Evolutionary conservation across 2,888 invertebrate species (phyloP).

Genomic region (Ypsolopha sequella): DNA sequence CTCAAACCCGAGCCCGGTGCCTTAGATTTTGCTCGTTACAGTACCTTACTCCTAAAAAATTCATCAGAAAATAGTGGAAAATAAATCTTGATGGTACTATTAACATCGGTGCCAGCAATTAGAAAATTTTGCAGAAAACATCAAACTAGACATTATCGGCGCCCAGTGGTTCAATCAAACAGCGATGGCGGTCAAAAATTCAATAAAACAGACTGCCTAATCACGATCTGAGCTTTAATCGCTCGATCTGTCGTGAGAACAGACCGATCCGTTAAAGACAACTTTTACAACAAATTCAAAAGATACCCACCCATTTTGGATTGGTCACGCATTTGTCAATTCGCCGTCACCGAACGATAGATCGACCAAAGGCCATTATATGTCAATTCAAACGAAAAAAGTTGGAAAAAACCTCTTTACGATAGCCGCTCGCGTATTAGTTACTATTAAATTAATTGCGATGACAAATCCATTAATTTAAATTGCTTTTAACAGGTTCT

Average conservation of each 20-base stretch:
- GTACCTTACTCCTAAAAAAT: no score
- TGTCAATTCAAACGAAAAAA: constrained; percentile 57
- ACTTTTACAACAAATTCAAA: constrained; percentile 60
- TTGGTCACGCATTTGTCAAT: constrained; percentile 71
- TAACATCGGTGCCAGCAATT: no score
- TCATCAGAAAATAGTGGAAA: no score
- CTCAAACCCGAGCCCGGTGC: no score
- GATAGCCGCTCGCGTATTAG: constrained; percentile 64
- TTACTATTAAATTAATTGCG: constrained; percentile 68
- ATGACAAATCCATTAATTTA: constrained; percentile 68
- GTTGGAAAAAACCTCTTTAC: constrained; percentile 31
- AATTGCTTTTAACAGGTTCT: constrained; percentile 50
- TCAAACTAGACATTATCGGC: neutral
- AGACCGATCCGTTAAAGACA: constrained; percentile 41
- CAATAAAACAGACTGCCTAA: constrained; percentile 66
- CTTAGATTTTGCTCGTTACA: no score
- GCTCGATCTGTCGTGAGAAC: constrained; percentile 65
- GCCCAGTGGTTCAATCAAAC: neutral
- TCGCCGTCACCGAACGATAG: constrained; percentile 52
- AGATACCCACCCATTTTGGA: constrained; percentile 67
- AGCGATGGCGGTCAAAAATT: constrained; percentile 17
- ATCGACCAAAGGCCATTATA: constrained; percentile 53
- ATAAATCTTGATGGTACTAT: no score
- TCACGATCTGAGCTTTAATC: constrained; percentile 54
- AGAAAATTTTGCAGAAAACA: no score